Conservation (phyloP, 2,888 invertebrate genomes). For the Drepanosiphum platanoidis region DNA sequence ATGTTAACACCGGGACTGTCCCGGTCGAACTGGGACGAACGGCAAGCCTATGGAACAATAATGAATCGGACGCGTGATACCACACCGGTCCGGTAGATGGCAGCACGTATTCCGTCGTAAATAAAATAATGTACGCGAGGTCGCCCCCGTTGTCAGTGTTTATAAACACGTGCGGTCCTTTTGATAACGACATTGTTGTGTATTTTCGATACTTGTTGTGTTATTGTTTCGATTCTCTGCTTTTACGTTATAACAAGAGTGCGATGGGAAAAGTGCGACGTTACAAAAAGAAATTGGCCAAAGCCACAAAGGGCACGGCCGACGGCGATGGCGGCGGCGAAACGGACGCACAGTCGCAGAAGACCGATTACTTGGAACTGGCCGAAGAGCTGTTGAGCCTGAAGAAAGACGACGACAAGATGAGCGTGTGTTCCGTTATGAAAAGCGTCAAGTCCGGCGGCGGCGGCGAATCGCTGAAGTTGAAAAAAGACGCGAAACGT, state of each 20-base stretch:
- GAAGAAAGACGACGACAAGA: constrained; percentile 36
- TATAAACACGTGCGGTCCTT: no score
- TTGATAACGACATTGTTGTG: no score
- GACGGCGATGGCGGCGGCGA: neutral
- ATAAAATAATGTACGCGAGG: no score
- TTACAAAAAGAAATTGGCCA: constrained; percentile 55
- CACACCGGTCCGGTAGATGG: no score
- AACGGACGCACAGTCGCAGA: neutral
- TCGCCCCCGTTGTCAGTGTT: no score
- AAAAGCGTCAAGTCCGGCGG: constrained; percentile 41
- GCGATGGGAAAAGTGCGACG: constrained; percentile 50
- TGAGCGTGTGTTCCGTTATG: constrained; percentile 43
- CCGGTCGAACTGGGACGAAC: neutral
- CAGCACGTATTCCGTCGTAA: no score
- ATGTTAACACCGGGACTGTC: neutral
- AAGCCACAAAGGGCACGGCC: neutral
- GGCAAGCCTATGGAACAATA: neutral
- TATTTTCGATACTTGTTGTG: no score
- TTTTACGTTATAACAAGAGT: no score
- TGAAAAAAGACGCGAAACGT: constrained; percentile 51
- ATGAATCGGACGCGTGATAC: no score
- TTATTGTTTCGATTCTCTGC: no score
- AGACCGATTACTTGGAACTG: constrained; percentile 38
- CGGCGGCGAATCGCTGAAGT: constrained; percentile 33
- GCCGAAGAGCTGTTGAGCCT: constrained; percentile 44